Evolutionary conservation across 2,888 invertebrate genomes (phyloP), one percentile per base, ranked within the genome.

Genomic region (Drosophila imparisetae): DNA sequence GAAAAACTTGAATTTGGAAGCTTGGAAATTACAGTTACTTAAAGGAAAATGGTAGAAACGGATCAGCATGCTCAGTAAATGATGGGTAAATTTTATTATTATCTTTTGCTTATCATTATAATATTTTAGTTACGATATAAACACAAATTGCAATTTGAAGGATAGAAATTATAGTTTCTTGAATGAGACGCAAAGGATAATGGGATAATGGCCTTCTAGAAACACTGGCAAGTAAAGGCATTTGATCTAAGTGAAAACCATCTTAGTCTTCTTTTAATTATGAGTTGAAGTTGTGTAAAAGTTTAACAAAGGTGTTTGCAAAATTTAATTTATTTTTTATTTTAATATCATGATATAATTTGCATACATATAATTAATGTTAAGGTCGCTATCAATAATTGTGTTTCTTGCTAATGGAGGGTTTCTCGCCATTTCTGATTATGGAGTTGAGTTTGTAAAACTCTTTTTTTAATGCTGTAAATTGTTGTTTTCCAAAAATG

Each of bases 121-220:
- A 40, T n/a, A 40, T 11, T 40, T 40, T 40, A 40, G 11, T 21
- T 11, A 6, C 11, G 13, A 42, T 21, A 21, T 13, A 13, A 42
- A 21, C 11, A 3, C 6, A 13, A 6, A 42, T 21, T 42, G 6
- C 15, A 15, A 15, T 36, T 36, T 36, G 6, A 21, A 13, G 6
- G 13, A 24, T 1, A 7, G 1, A 21, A 45, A 7, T 21, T 0
- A 13, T 0, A 21, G 21, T 21, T 7, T 4, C 1, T 13, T 7
- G 13, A 42, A 42, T 21, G 13, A 45, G 13, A 13, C 7, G 13
- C 1, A 24, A 13, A 21, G 4, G 2, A 13, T 45, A 45, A 21
- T 7, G 21, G 13, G 7, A 13, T 21, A 45, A 13, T 7, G 13
- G 13, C 7, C 4, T 21, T 13, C 21, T 0, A 13, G 13, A 21